Base-by-base conservation (phyloP, 2,888 invertebrate species). In the Sinodicranocentrus sp. region DNA sequence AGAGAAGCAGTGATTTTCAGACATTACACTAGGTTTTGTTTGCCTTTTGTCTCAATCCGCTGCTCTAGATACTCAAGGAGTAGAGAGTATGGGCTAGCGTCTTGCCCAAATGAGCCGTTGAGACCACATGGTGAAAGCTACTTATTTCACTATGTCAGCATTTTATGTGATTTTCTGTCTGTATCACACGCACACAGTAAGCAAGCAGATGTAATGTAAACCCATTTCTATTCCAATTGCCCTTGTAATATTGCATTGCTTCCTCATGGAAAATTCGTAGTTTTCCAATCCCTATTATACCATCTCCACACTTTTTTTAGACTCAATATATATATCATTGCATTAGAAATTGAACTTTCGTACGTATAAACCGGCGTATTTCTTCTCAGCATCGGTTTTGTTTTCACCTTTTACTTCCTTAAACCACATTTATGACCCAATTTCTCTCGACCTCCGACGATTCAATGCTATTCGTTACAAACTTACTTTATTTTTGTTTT, bases 371-470 rank as follows among this genome's bases (percentile, higher is more conserved):
- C 33, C 33, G n/a, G n/a, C n/a, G n/a, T 33, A 33, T 10, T 10
- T 33, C 33, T 10, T 52, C 54, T 54, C 57, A 39, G 28, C 21
- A 65, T 72, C 76, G 13, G 54, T 67, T 76, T 68, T 70, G 61
- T 70, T 77, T 77, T 70, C 77, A 57, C 76, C 67, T 68, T 57
- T 67, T 77, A 15, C 15, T 15, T 43, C 57, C 23, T 28, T 33
- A 57, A 57, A 68, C 77, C 68, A 59, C 68, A 77, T 59, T 68
- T 77, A 77, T 77, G 68, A 77, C 77, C 77, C 68, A 77, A 77
- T 77, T 77, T 77, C 68, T 59, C 59, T 23, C 39, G 65, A 76
- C 76, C 76, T 67, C 63, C 52, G 33, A 67, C 28, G 68, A 57
- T 68, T 26, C 8, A 15, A 57, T 68, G 67, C n/a, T 25, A 39